Evolutionary conservation across 1,140 invertebrate species (phyloP).

Genomic region (Megalopta genalis): DNA sequence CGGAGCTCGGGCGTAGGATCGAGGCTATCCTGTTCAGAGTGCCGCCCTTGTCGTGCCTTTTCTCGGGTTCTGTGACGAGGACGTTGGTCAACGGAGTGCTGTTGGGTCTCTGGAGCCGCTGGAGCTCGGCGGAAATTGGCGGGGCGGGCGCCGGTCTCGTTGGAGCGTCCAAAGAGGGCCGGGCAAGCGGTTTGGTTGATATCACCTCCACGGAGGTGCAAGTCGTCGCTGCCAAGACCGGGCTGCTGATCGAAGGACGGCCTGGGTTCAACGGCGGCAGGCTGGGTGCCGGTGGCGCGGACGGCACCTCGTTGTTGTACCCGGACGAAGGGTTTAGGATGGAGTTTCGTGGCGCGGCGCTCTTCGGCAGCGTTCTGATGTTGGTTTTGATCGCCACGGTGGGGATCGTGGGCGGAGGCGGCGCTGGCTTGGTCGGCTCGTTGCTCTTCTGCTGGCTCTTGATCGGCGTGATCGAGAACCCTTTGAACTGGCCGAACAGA

Average conservation of each 20-base stretch:
- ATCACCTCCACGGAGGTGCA: conserved; percentile 87
- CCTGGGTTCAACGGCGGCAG: conserved; percentile 82
- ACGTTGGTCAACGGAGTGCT: conserved; percentile 61
- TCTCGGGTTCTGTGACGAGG: conserved; percentile 72
- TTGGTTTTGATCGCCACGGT: conserved; percentile 77
- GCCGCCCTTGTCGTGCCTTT: conserved; percentile 72
- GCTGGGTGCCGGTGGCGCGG: conserved; percentile 78
- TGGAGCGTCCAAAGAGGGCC: conserved; percentile 72
- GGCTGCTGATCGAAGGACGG: conserved; percentile 88
- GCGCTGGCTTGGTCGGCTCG: conserved; percentile 77
- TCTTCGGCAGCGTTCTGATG: conserved; percentile 58
- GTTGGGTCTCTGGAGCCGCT: conserved; percentile 64
- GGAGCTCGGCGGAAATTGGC: neutral
- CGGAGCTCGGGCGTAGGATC: conserved; percentile 85
- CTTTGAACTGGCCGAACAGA: conserved; percentile 92
- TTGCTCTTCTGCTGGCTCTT: conserved; percentile 70
- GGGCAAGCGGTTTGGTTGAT: conserved; percentile 78
- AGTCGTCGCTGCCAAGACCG: conserved; percentile 89
- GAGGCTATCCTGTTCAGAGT: conserved; percentile 88
- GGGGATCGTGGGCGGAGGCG: conserved; percentile 78
- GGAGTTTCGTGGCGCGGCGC: conserved; percentile 59
- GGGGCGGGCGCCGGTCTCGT: conserved; percentile 54
- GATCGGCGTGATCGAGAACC: conserved; percentile 88
- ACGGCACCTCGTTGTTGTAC: conserved; percentile 74
- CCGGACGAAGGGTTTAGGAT: conserved; percentile 71